These are phyloP conservation scores for Synchiropus splendidus DNA, from an alignment of 2,113 vertebrate species.

Conservation along the genomic window DNA sequence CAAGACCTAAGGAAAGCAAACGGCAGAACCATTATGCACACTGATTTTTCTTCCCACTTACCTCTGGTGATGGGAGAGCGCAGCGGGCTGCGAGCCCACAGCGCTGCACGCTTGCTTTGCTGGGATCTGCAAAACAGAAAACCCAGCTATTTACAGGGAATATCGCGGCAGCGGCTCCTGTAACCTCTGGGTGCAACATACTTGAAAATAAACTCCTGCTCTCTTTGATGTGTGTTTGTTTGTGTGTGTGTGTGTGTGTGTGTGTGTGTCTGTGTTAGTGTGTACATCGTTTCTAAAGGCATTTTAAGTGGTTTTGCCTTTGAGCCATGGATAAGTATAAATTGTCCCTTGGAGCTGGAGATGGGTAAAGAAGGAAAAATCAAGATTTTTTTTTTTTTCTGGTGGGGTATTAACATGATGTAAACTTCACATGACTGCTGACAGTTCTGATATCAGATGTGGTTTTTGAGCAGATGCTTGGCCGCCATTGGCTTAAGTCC, in stretches of 20 bases:
- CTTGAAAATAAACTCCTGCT: conserved; percentile 69
- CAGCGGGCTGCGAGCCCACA: conserved; percentile 31
- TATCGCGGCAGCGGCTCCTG: conserved; percentile 56
- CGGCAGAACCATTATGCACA: conserved; percentile 61
- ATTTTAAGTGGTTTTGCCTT: conserved; percentile 64
- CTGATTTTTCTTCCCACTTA: conserved; percentile 37
- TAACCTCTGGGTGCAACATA: conserved; percentile 62
- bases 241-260: conserved; percentile 59
- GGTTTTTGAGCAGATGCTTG: no score
- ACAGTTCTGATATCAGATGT: conserved; percentile 35
- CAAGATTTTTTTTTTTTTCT: conserved; percentile 41
- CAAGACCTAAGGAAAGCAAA: conserved; percentile 60
- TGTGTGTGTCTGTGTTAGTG: conserved; percentile 26
- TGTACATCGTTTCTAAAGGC: conserved; percentile 68
- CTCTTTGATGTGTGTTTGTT: conserved; percentile 64
- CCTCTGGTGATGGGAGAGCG: conserved; percentile 50
- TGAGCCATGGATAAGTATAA: conserved; percentile 67
- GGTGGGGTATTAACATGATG: conserved; percentile 45
- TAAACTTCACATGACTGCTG: conserved; percentile 37
- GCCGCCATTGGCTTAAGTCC: no score
- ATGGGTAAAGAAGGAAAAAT: conserved; percentile 51
- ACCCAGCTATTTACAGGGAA: conserved; percentile 64
- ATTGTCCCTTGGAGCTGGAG: conserved; percentile 58
- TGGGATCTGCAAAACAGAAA: conserved; percentile 52
- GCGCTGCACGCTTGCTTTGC: conserved; percentile 48